Conservation (phyloP, 2,113 vertebrate species). For the Charina bottae region DNA sequence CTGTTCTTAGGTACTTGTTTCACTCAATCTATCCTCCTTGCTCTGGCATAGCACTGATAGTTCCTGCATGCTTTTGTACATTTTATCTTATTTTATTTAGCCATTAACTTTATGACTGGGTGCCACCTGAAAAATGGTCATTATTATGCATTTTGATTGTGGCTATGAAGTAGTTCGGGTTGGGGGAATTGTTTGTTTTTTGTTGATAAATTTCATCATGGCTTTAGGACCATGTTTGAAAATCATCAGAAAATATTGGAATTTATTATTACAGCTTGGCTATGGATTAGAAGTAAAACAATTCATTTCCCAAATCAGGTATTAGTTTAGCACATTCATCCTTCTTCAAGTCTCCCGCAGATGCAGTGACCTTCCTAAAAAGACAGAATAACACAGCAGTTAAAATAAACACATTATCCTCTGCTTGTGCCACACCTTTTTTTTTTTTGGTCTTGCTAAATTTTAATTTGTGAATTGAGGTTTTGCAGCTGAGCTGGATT, state of each 20-base stretch:
- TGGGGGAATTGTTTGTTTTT: slow-evolving; percentile 6
- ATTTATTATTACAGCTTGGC: slow-evolving; percentile 57
- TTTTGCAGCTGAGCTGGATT: slow-evolving; percentile 50
- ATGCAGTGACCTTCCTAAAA: slow-evolving; percentile 31
- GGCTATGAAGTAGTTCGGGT: slow-evolving; percentile 41
- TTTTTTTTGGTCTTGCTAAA: slow-evolving; percentile 38
- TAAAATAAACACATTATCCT: slow-evolving; percentile 55
- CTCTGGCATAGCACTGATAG: slow-evolving; percentile 26
- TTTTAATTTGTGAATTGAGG: slow-evolving; percentile 51
- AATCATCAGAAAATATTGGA: slow-evolving; percentile 49
- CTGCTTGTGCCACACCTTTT: slow-evolving; percentile 47
- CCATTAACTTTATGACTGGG: slow-evolving; percentile 30
- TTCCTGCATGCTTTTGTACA: background rate
- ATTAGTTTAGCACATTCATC: slow-evolving; percentile 36
- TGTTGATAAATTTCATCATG: slow-evolving; percentile 39
- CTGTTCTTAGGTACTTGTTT: slow-evolving; percentile 12
- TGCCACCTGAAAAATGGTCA: slow-evolving; percentile 45
- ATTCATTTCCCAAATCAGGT: slow-evolving; percentile 35
- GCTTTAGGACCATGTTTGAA: slow-evolving; percentile 32
- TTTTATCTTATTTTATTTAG: background rate
- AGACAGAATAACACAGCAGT: slow-evolving; percentile 30
- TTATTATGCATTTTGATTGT: slow-evolving; percentile 49
- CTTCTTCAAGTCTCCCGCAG: slow-evolving; percentile 9
- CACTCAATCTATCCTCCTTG: background rate
- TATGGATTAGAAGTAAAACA: slow-evolving; percentile 51